Base-by-base conservation (phyloP, 2,888 invertebrate genomes). In the Drosophila tripunctata region DNA sequence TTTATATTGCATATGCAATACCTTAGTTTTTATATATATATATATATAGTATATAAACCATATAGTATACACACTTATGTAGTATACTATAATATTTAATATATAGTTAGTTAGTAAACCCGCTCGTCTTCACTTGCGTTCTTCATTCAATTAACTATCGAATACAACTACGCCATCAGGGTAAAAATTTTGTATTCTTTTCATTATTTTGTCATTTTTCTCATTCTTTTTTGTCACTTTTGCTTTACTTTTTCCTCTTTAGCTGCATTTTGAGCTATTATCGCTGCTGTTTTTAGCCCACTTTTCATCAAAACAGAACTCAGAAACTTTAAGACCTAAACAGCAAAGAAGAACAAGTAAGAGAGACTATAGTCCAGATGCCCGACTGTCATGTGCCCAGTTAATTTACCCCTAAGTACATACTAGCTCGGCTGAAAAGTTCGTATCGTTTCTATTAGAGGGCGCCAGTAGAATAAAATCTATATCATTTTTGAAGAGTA, bases 111-210 rank as follows among this genome's bases (percentile, higher is more conserved):
- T 36, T 48, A 38, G 36, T 50, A 7, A 15, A n/a, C n/a, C 15
- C 35, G n/a, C 14, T 19, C 30, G 40, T n/a, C 31, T 7, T 55
- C 14, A 17, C n/a, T 55, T 36, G 31, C 62, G 55, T n/a, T 65
- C 58, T 65, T 48, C 44, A 40, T 43, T 27, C 54, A 60, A 41
- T 67, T 60, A 56, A 60, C 48, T 71, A 40, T 47, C 38, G 21
- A 41, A 24, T 41, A 41, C 52, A 72, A 72, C 71, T 58, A 50
- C 70, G 70, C 52, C 47, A 40, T 38, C 15, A 43, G 21, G 38
- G 30, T 30, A 30, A n/a, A n/a, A n/a, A n/a, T n/a, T n/a, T 17
- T 30, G 30, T 19, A 31, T 44, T 38, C 12, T 27, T 38, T 27
- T 17, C 36, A 27, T 27, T 51, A 51, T 51, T 17, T 36, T n/a